phyloP scores from a whole-genome alignment of 2,888 invertebrate species.

The Macrosiphum euphorbiae region DNA sequence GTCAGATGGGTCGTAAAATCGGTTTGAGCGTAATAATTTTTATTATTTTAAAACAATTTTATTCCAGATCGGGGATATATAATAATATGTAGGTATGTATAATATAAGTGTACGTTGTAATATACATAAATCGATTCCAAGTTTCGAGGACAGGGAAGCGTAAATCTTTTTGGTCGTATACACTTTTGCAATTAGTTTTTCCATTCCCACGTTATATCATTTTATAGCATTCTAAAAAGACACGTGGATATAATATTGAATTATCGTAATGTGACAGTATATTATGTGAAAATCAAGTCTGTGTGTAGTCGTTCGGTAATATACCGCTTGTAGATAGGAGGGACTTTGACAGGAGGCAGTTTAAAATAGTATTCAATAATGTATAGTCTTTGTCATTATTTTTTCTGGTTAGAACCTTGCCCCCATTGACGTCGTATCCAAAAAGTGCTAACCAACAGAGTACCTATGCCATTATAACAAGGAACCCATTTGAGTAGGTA shows the following conservation, averaged over 20 bases:
- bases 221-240: slow-evolving; percentile 11
- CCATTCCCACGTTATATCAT: neutral
- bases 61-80: slow-evolving; percentile 35
- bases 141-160: neutral
- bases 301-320: neutral
- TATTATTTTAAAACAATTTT: slow-evolving; percentile 58
- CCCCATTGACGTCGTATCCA: neutral
- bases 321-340: neutral
- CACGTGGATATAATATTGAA: neutral
- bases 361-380: neutral
- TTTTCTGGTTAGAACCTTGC: neutral
- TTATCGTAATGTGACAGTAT: neutral
- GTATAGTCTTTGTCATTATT: neutral
- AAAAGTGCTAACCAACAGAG: neutral
- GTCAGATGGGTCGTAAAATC: slow-evolving; percentile 50
- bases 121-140: slow-evolving; percentile 40
- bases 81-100: slow-evolving; percentile 15
- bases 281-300: slow-evolving; percentile 14
- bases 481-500: neutral
- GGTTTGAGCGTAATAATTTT: slow-evolving; percentile 36
- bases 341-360: neutral
- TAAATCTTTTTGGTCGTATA: slow-evolving; percentile 55
- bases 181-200: slow-evolving; percentile 46
- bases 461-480: neutral
- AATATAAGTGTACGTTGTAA: slow-evolving; percentile 3